phyloP scores from a whole-genome alignment of 2,113 vertebrate species.

The Protobothrops flavoviridis region DNA sequence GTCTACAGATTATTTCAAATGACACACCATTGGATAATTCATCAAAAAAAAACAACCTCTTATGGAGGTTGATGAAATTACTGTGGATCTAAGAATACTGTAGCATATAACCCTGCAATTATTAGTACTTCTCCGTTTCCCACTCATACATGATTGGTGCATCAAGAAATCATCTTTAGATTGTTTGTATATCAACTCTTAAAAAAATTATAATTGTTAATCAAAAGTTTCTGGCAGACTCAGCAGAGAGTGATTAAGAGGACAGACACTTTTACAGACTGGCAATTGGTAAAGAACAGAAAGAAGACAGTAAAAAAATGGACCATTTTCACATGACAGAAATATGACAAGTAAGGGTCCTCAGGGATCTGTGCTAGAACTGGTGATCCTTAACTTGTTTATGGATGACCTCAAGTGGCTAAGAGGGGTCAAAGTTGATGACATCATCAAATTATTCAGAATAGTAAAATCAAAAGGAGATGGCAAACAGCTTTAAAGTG shows the following conservation, averaged over 20 bases:
- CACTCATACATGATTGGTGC: neutral
- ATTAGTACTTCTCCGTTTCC: neutral
- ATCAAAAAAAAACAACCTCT: neutral
- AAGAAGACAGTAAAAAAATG: neutral
- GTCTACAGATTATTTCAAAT: neutral
- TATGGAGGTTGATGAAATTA: neutral
- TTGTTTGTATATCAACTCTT: neutral
- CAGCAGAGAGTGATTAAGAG: neutral
- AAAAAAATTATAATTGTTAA: neutral
- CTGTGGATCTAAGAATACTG: neutral
- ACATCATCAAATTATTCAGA: neutral
- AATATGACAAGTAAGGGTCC: neutral
- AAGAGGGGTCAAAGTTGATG: neutral
- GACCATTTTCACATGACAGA: neutral
- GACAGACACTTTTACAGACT: neutral
- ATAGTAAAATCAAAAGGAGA: neutral
- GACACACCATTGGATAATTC: neutral
- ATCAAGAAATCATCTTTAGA: neutral
- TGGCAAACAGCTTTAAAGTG: neutral
- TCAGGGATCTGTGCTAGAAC: neutral
- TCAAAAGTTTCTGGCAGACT: neutral
- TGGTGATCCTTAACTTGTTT: neutral
- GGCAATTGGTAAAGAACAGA: neutral
- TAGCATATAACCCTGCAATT: neutral
- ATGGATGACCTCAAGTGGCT: neutral